A percentile compares a stretch with the other conserved stretches of the same genome.
phyloP scores from a whole-genome alignment of 2,888 invertebrate genomes.

The Oligia fasciuncula region DNA sequence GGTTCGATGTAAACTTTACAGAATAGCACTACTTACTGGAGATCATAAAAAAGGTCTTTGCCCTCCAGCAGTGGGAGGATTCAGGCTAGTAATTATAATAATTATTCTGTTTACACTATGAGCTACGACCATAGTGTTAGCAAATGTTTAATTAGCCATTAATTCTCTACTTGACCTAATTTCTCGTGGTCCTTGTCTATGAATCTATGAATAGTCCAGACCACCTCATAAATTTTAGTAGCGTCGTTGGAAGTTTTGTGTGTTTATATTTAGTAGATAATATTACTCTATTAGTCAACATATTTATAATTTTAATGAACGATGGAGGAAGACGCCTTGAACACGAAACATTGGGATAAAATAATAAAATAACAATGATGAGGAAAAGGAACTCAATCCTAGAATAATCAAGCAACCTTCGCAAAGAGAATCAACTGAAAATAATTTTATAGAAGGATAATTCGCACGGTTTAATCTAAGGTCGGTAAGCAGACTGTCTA shows the following conservation, averaged over 20 bases:
- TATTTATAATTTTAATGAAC: constrained; percentile 10
- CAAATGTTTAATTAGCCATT: constrained; percentile 39
- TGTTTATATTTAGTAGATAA: constrained; percentile 6
- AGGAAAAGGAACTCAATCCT: constrained; percentile 28
- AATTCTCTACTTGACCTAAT: constrained; percentile 43
- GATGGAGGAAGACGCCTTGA: not conserved
- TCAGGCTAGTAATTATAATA: constrained; percentile 3
- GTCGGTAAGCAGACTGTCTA: not conserved
- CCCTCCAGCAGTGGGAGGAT: not conserved
- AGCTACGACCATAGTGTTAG: constrained; percentile 13
- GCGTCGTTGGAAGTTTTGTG: constrained; percentile 23
- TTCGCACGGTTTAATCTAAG: constrained; percentile 18
- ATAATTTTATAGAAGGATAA: not conserved
- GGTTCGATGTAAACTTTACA: not conserved
- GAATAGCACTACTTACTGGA: not conserved
- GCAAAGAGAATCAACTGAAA: not conserved
- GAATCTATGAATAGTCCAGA: constrained; percentile 35
- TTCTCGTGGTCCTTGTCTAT: constrained; percentile 22
- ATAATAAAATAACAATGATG: constrained; percentile 6
- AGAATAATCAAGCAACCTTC: constrained; percentile 8
- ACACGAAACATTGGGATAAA: not conserved
- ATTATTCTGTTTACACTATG: constrained; percentile 28
- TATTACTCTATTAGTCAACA: not conserved
- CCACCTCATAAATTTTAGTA: constrained; percentile 18
- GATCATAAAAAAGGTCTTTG: not conserved